Conservation (phyloP, 2,888 invertebrate genomes). For the Globia sparganii region DNA sequence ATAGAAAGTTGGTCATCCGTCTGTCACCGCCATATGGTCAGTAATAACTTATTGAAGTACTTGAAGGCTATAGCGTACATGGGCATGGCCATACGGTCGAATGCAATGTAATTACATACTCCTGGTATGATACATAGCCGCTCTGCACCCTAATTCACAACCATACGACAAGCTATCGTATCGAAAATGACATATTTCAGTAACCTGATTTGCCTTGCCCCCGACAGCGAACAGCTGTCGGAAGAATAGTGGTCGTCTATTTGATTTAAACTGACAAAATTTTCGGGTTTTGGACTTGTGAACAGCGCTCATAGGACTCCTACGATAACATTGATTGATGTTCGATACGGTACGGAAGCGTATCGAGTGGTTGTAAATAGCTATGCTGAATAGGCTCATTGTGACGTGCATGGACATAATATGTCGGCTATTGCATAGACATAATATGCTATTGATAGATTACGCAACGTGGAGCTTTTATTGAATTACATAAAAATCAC, state of each 20-base stretch:
- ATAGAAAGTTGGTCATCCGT: conserved; percentile 71
- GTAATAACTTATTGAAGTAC: conserved; percentile 65
- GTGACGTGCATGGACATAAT: conserved; percentile 56
- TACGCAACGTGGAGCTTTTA: conserved; percentile 40
- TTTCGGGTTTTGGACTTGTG: no score
- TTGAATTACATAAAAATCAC: conserved; percentile 40
- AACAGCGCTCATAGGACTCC: no score
- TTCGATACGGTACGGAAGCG: no score
- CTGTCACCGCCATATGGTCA: conserved; percentile 70
- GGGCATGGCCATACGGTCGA: conserved; percentile 60
- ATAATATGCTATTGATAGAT: conserved; percentile 57
- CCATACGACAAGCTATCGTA: no score
- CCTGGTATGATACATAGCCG: conserved; percentile 51
- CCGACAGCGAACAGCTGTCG: no score
- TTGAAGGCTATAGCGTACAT: conserved; percentile 63
- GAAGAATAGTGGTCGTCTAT: no score
- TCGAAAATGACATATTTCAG: no score
- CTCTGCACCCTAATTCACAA: no score
- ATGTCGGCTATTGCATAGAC: conserved; percentile 49
- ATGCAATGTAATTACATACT: conserved; percentile 61
- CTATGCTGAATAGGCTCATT: conserved; percentile 47
- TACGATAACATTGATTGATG: no score
- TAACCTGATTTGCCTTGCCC: no score
- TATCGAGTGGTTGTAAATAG: no score
- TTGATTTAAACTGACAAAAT: no score